Percentiles rank a stretch among this genome's conserved stretches.
Conservation (phyloP, 2,888 invertebrate species). For the Ichneumon xanthorius region DNA sequence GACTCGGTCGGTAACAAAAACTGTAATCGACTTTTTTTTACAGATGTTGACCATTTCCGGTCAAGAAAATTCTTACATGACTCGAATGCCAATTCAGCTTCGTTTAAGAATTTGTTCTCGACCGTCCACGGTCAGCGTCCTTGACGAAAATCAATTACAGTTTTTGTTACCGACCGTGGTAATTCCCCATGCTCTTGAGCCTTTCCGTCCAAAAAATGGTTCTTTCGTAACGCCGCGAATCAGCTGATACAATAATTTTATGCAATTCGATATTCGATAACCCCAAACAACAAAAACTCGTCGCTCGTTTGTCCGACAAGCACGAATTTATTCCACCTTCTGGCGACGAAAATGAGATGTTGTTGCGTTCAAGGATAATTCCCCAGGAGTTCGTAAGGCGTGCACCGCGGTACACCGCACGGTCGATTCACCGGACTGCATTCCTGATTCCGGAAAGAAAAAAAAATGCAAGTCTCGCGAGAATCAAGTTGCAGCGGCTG, state of each 20-base stretch:
- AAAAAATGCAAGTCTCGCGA: conserved; percentile 1
- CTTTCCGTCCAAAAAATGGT: neutral
- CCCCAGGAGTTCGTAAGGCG: neutral
- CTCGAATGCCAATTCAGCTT: neutral
- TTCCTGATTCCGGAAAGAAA: conserved; percentile 37
- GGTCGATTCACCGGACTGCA: conserved; percentile 33
- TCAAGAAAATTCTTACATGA: neutral
- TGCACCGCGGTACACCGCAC: neutral
- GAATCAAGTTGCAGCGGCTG: conserved; percentile 17
- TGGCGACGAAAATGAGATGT: conserved; percentile 35
- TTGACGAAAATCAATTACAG: neutral
- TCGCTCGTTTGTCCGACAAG: conserved; percentile 14
- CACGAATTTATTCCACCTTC: conserved; percentile 52
- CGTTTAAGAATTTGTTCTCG: neutral
- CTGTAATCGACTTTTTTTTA: neutral
- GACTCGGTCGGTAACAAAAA: neutral
- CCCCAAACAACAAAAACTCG: neutral
- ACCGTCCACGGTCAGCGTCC: neutral
- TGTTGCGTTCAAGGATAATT: conserved; percentile 33
- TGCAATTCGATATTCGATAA: conserved; percentile 42
- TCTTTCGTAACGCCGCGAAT: conserved; percentile 17
- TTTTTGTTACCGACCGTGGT: neutral
- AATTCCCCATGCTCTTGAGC: neutral
- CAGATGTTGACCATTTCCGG: neutral
- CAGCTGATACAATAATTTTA: conserved; percentile 3